Evolutionary conservation across 2,888 invertebrate species (phyloP).

Genomic region (Tinea semifulvella): DNA sequence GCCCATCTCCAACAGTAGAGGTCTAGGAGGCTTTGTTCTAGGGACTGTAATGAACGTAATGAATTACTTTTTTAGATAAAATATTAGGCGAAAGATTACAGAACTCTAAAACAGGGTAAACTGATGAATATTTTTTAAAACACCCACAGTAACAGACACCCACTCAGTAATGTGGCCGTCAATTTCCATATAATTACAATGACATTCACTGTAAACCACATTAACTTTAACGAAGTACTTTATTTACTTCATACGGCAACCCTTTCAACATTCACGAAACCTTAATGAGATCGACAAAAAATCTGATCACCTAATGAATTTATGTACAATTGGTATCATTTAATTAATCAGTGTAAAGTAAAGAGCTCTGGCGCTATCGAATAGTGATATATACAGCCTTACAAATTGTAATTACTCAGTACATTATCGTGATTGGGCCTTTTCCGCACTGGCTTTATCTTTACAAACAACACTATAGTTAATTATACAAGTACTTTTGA

Average conservation of each 20-base stretch:
- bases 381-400: constrained; percentile 13
- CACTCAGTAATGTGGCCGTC: constrained; percentile 1
- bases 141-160: constrained; percentile 6
- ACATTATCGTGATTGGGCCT: constrained; percentile 22
- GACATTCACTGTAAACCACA: neutral
- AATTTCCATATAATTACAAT: constrained; percentile 7
- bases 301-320: constrained; percentile 31
- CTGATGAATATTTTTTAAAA: no score
- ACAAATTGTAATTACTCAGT: constrained; percentile 20
- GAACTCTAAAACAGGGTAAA: no score
- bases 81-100: no score
- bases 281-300: constrained; percentile 13
- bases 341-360: constrained; percentile 44
- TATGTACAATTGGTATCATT: constrained; percentile 37
- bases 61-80: no score
- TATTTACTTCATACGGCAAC: constrained; percentile 1
- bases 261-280: neutral
- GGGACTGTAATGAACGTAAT: no score
- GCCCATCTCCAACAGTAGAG: no score
- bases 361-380: constrained; percentile 23
- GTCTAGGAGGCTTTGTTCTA: no score
- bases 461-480: constrained; percentile 25
- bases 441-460: constrained; percentile 31
- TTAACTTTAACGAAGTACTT: constrained; percentile 4
- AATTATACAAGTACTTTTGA: neutral